phyloP scores from a whole-genome alignment of 53 echinoderm and acorn worm species.

The Echinarachnius parma region DNA sequence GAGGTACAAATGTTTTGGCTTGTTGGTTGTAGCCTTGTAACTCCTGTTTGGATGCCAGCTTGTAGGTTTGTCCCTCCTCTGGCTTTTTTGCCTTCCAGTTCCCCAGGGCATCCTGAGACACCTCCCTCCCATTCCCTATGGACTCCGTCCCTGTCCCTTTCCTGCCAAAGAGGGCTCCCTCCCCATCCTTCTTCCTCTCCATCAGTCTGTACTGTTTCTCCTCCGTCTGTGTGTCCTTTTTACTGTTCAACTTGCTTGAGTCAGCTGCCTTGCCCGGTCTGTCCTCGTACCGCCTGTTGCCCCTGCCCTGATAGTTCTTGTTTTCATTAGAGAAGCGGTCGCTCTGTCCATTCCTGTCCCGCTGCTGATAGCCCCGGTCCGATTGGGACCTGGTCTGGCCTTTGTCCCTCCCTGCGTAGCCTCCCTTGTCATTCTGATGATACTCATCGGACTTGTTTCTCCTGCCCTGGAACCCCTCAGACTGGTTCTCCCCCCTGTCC shows the following conservation, averaged over 20 bases:
- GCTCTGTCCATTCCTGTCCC: conserved; percentile 16
- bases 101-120: neutral
- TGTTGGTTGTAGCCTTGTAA: conserved; percentile 18
- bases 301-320: conserved; percentile 10
- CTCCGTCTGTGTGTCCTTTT: neutral
- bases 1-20: conserved; percentile 37
- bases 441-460: conserved; percentile 16
- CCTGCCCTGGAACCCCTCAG: conserved; percentile 21
- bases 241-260: conserved; percentile 13
- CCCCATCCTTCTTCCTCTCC: conserved; percentile 36
- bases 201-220: conserved; percentile 23
- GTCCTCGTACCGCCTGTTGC: conserved; percentile 24
- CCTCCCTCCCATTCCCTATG: neutral
- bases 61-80: too few relatives aligned
- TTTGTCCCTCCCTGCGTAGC: conserved; percentile 2
- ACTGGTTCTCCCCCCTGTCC: conserved; percentile 30
- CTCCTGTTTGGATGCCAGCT: neutral
- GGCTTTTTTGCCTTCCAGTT: conserved; percentile 29
- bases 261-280: conserved; percentile 13
- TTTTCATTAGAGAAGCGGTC: conserved; percentile 26
- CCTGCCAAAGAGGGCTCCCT: conserved; percentile 10
- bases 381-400: conserved; percentile 1
- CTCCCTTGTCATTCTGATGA: conserved; percentile 44
- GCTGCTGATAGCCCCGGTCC: conserved; percentile 28
- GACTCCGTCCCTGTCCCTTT: neutral